These are phyloP conservation scores for Alexandromys fortis DNA, from an alignment of 2,113 vertebrate genomes.

Conservation along the genomic window DNA sequence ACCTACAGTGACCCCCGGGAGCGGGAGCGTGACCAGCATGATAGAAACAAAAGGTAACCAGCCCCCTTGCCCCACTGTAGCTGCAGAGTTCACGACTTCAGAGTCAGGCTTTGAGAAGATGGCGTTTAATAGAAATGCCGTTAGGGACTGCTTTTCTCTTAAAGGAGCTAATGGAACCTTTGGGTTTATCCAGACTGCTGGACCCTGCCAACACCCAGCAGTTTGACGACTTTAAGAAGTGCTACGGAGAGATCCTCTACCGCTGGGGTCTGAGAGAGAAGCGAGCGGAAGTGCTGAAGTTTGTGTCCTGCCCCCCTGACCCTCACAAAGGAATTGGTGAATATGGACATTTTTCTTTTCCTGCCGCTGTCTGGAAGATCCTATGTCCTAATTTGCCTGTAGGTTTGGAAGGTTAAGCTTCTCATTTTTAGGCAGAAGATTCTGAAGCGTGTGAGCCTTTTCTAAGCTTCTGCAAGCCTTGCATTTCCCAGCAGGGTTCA, in stretches of 20 bases:
- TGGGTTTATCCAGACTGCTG: conserved; percentile 88
- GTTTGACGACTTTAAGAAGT: conserved; percentile 98
- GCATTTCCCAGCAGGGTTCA: background rate
- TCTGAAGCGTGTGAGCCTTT: background rate
- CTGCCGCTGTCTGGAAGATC: background rate
- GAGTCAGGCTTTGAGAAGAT: background rate
- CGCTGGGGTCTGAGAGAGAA: conserved; percentile 98
- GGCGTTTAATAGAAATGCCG: background rate
- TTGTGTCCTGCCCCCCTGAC: conserved; percentile 95
- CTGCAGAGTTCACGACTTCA: background rate
- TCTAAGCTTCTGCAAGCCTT: conserved; percentile 38
- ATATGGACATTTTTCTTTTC: conserved; percentile 42
- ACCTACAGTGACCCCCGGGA: conserved; percentile 92
- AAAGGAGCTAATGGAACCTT: conserved; percentile 33
- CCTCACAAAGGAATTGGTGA: conserved; percentile 97
- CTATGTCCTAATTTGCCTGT: background rate
- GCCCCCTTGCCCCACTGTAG: background rate
- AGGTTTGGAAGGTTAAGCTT: background rate
- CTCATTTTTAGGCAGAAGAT: conserved; percentile 11
- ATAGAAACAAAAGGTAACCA: conserved; percentile 96
- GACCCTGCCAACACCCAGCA: conserved; percentile 95
- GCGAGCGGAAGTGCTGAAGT: conserved; percentile 96
- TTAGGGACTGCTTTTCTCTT: background rate
- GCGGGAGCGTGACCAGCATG: conserved; percentile 95
- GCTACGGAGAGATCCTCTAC: conserved; percentile 97